Evolutionary conservation across 2,888 invertebrate species (phyloP).

Genomic region (Dynastes grantii): DNA sequence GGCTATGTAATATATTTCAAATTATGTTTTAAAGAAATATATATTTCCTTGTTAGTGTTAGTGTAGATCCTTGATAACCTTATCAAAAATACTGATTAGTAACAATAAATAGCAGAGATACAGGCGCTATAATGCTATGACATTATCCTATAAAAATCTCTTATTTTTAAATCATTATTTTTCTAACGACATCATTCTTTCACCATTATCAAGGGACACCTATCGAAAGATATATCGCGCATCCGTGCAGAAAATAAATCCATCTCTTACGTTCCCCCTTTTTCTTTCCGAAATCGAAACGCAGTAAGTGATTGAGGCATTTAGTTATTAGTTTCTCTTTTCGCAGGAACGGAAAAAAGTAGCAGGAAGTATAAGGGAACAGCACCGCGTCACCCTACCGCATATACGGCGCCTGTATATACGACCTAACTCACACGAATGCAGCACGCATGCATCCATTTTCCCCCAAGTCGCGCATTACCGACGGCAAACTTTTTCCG

Average conservation of each 20-base stretch:
- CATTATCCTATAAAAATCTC: not conserved
- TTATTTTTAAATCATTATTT: conserved; percentile 11
- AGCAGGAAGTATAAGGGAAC: not conserved
- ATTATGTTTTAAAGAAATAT: no score
- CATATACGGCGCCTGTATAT: conserved; percentile 11
- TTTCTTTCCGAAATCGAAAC: conserved; percentile 28
- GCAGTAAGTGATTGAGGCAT: conserved; percentile 45
- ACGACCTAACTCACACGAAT: not conserved
- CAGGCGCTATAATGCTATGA: no score
- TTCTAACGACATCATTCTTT: conserved; percentile 11
- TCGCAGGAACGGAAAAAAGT: conserved; percentile 18
- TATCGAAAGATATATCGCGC: conserved; percentile 8
- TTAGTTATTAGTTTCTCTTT: conserved; percentile 46
- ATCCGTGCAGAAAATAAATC: conserved; percentile 22
- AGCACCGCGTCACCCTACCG: not conserved
- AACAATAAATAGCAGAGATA: no score
- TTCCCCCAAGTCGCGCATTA: conserved; percentile 4
- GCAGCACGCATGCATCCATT: conserved; percentile 7
- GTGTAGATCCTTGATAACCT: no score
- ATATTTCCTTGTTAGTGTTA: no score
- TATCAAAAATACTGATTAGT: no score
- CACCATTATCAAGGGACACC: conserved; percentile 9
- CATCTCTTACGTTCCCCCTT: conserved; percentile 8
- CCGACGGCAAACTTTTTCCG: conserved; percentile 44
- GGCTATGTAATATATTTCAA: no score